Base-by-base conservation (phyloP, 2,113 vertebrate species). In the Petrocephalus microphthalmus region DNA sequence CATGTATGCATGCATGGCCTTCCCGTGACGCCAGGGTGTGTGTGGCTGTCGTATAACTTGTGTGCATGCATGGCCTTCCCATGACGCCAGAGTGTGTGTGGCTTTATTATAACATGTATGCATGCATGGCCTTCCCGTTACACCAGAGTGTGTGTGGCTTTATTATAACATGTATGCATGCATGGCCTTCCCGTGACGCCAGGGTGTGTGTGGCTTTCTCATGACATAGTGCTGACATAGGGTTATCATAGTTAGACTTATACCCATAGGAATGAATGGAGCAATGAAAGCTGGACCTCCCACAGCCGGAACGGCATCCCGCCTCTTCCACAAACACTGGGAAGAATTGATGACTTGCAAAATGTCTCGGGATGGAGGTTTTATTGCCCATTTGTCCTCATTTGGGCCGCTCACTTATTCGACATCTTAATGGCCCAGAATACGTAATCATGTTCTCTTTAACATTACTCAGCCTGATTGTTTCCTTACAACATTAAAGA, bases 341-440 rank as follows among this genome's bases (percentile, higher is more conserved):
- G 6, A 47, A 90, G 89, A 93, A 90, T 89, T 89, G 67, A 93
- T 91, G 90, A 90, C 83, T 91, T 91, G 88, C 91, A 87, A 92
- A 91, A 92, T 91, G 89, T 90, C 89, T 84, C 53, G 29, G 89
- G 89, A 92, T 89, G 67, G 25, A 45, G 89, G 22, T 92, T 92
- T 89, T 90, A 91, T 52, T n/a, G 85, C 85, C 88, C 87, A 88
- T 93, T 92, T 90, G 91, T 90, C 89, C 89, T 92, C 86, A 91
- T 89, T 93, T 89, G 78, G 87, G 88, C 85, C 84, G 74, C 89
- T 91, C 42, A 89, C 89, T 92, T 89, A 87, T 90, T 89, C 74
- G 84, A 88, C 84, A 87, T 91, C 71, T 91, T 87, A 91, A 90
- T 91, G 89, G 49, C 87, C 57, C 87, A 67, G 86, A 90, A 89